Evolutionary conservation across 2,888 invertebrate genomes (phyloP).

Genomic region (Sphaerophoria rueppellii): DNA sequence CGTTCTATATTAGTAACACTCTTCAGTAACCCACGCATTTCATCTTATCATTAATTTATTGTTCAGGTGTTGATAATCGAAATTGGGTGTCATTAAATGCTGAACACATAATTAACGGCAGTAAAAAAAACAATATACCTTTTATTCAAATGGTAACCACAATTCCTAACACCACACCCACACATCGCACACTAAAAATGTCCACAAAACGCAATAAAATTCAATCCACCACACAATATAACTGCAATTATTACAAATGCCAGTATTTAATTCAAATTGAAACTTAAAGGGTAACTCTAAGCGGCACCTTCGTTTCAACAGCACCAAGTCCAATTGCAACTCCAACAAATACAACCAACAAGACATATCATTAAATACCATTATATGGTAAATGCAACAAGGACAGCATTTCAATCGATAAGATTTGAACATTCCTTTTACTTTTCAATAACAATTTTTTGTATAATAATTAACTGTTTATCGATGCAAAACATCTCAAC

Average conservation of each 20-base stretch:
- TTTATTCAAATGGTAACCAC: not conserved
- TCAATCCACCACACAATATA: not conserved
- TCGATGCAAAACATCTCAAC: conserved; percentile 57
- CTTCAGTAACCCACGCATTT: conserved; percentile 8
- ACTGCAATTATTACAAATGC: not conserved
- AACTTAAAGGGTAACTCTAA: not conserved
- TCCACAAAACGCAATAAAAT: conserved; percentile 19
- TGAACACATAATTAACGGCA: conserved; percentile 25
- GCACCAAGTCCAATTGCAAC: not conserved
- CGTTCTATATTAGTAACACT: not conserved
- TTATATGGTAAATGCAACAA: conserved; percentile 42
- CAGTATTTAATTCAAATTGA: conserved; percentile 4
- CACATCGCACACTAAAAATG: not conserved
- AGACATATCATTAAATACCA: conserved; percentile 55
- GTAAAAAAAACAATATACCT: conserved; percentile 37
- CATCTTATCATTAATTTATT: conserved; percentile 53
- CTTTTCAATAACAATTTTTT: conserved; percentile 48
- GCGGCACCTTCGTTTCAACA: not conserved
- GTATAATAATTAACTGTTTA: conserved; percentile 48
- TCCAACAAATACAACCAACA: not conserved
- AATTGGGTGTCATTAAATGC: conserved; percentile 56
- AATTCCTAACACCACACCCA: not conserved
- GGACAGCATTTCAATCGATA: conserved; percentile 34
- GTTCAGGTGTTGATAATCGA: conserved; percentile 64
- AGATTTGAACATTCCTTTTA: conserved; percentile 57